Evolutionary conservation across 2,797 vertebrate genomes (phyloP).

Genomic region (Karalla daura): DNA sequence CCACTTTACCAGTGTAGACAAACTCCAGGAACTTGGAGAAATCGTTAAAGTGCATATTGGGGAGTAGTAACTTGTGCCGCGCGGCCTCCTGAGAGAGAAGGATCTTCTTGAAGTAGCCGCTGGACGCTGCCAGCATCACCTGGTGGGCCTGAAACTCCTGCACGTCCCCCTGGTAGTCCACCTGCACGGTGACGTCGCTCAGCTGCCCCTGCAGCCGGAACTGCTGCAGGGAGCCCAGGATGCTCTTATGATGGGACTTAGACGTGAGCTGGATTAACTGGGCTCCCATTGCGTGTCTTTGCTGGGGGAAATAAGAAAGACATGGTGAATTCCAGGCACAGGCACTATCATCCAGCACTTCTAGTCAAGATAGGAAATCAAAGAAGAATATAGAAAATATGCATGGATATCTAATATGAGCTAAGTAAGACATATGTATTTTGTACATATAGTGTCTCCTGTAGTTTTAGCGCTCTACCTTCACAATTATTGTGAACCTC

Average conservation of each 20-base stretch:
- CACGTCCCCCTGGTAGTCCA: slow-evolving; percentile 88
- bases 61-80: slow-evolving; percentile 82
- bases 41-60: slow-evolving; percentile 83
- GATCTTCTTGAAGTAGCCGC: slow-evolving; percentile 92
- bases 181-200: slow-evolving; percentile 91
- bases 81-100: slow-evolving; percentile 84
- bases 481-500: too few relatives aligned
- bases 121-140: slow-evolving; percentile 93
- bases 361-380: too few relatives aligned
- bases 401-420: too few relatives aligned
- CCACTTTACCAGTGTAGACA: slow-evolving; percentile 90
- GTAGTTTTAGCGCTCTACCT: too few relatives aligned
- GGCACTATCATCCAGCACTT: too few relatives aligned
- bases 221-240: slow-evolving; percentile 91
- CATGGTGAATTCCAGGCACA: background rate
- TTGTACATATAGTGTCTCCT: too few relatives aligned
- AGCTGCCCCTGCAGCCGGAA: slow-evolving; percentile 89
- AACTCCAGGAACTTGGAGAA: slow-evolving; percentile 94
- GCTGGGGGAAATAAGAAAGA: slow-evolving; percentile 28
- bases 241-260: slow-evolving; percentile 85
- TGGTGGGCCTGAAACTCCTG: slow-evolving; percentile 93
- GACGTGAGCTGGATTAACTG: slow-evolving; percentile 88
- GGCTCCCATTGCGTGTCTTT: slow-evolving; percentile 85
- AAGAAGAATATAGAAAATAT: too few relatives aligned
- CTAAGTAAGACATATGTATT: too few relatives aligned